A percentile compares a stretch with the other conserved stretches of the same genome.
Conservation (phyloP, 2,797 vertebrate species). For the Podarcis lilfordi region DNA sequence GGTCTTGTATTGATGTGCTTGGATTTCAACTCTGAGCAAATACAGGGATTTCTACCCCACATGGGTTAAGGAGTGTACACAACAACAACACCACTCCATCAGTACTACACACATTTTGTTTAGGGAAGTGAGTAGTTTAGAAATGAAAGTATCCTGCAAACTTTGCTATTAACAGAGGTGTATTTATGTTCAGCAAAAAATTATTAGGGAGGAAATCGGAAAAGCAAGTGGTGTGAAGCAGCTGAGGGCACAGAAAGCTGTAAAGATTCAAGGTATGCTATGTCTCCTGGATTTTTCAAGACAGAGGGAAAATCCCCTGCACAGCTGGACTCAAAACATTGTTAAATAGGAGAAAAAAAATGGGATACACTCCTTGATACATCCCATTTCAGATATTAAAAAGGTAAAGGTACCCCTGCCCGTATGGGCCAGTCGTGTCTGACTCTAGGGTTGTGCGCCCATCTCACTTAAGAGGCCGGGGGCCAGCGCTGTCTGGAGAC, state of each 20-base stretch:
- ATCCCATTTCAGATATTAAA: no score
- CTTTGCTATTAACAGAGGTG: neutral
- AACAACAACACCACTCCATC: neutral
- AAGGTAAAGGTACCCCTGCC: no score
- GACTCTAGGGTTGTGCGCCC: no score
- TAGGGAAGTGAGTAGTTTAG: neutral
- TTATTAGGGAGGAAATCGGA: neutral
- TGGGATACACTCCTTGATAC: no score
- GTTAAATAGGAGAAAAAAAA: no score
- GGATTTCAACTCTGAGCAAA: neutral
- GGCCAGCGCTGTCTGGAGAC: no score
- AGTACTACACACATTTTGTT: neutral
- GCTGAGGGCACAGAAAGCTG: neutral
- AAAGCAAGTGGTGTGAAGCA: neutral
- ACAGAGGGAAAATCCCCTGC: neutral
- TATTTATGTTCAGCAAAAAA: neutral
- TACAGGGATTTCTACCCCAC: neutral
- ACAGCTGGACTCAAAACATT: neutral
- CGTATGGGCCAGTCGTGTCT: no score
- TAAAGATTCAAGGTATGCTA: no score
- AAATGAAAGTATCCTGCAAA: neutral
- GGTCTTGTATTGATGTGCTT: neutral
- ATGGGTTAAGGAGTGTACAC: neutral
- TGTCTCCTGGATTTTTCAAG: neutral
- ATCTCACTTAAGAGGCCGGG: no score